Percentiles rank a stretch among this genome's conserved stretches.
phyloP scores from a whole-genome alignment of 2,113 vertebrate genomes.

The rabbit (Oryctolagus cuniculus) region DNA sequence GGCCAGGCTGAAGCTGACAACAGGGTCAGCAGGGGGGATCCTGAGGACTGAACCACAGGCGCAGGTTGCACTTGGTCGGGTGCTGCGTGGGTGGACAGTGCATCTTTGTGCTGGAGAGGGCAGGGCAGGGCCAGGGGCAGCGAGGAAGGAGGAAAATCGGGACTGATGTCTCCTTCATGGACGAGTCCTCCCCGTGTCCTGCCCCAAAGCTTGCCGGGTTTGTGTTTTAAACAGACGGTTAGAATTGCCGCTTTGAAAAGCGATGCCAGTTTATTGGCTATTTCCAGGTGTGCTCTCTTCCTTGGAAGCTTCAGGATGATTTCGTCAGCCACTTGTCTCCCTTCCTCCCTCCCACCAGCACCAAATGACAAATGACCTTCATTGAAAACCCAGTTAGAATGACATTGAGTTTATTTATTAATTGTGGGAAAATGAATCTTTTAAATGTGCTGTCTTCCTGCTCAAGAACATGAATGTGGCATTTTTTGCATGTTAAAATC shows the following conservation, averaged over 20 bases:
- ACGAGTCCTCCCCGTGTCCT: neutral
- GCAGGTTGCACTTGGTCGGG: neutral
- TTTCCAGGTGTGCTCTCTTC: neutral
- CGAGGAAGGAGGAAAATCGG: neutral
- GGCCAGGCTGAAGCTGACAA: neutral
- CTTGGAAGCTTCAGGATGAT: neutral
- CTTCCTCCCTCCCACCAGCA: neutral
- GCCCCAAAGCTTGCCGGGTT: neutral
- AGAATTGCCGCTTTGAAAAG: slow-evolving; percentile 1
- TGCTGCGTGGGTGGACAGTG: neutral
- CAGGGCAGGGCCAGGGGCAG: neutral
- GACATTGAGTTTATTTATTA: neutral
- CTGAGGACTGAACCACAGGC: neutral
- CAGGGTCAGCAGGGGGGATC: neutral
- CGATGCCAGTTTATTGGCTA: slow-evolving; percentile 15
- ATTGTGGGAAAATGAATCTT: slow-evolving; percentile 18
- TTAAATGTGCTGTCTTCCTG: neutral
- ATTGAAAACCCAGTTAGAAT: neutral
- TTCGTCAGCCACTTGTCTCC: neutral
- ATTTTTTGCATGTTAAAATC: neutral
- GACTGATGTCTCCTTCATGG: neutral
- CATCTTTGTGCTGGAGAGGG: neutral
- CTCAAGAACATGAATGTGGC: neutral
- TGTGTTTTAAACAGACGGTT: neutral
- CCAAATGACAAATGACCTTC: neutral